Evolutionary conservation across 2,113 vertebrate genomes (phyloP).

Genomic region (Ailurus styani): DNA sequence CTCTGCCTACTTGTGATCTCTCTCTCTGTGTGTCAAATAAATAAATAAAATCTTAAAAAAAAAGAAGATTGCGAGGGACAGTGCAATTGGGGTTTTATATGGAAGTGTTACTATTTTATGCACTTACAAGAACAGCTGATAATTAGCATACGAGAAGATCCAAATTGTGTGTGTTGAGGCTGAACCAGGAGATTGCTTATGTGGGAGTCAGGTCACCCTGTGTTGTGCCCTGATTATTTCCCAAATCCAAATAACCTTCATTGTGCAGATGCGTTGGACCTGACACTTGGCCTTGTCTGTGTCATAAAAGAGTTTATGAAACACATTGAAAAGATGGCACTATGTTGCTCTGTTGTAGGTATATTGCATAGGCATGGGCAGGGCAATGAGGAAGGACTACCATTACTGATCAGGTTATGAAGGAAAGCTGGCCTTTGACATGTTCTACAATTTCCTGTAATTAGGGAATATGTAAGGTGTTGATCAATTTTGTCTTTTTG

Average conservation of each 20-base stretch:
- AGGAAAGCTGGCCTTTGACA: not conserved
- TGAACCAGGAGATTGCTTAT: not conserved
- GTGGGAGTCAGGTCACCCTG: not conserved
- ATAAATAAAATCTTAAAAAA: no score
- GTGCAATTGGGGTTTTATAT: not conserved
- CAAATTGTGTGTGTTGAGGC: not conserved
- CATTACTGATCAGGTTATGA: not conserved
- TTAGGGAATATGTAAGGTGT: not conserved
- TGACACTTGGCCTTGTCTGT: not conserved
- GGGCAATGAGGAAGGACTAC: no score
- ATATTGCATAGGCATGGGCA: no score
- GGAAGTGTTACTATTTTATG: constrained; percentile 27
- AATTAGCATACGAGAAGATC: not conserved
- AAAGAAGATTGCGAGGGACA: not conserved
- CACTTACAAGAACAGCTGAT: not conserved
- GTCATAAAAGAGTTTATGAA: not conserved
- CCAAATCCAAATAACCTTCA: not conserved
- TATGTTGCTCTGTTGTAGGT: not conserved
- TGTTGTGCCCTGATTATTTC: not conserved
- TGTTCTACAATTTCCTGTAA: not conserved
- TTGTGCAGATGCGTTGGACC: not conserved
- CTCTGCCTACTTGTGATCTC: no score
- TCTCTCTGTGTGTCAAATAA: no score
- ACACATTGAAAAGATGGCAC: not conserved
- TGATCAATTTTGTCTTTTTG: not conserved